Evolutionary conservation across 2,797 vertebrate genomes (phyloP).

Genomic region (Heteromormyrus szaboi): DNA sequence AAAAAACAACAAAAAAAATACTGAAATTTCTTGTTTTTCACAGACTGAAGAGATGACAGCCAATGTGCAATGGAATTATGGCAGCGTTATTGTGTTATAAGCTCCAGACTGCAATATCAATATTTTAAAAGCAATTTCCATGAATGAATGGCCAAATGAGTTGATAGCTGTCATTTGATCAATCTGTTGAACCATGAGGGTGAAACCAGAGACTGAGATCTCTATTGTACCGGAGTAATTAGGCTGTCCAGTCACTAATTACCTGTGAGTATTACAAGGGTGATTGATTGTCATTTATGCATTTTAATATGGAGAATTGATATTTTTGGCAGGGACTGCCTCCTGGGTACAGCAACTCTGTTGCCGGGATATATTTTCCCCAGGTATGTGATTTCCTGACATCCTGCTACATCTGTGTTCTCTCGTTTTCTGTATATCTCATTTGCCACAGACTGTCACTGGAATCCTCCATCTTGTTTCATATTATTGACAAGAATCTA

Average conservation of each 20-base stretch:
- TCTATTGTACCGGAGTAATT: slow-evolving; percentile 82
- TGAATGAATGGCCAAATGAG: slow-evolving; percentile 35
- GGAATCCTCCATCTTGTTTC: not conserved
- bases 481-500: slow-evolving; percentile 21
- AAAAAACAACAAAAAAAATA: not conserved
- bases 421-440: not conserved
- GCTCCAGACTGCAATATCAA: slow-evolving; percentile 1
- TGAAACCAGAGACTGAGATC: slow-evolving; percentile 69
- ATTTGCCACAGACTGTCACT: not conserved
- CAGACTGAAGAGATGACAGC: not conserved
- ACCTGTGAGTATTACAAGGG: slow-evolving; percentile 73
- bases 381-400: not conserved
- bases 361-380: not conserved
- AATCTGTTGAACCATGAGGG: slow-evolving; percentile 65
- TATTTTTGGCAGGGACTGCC: slow-evolving; percentile 35
- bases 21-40: not conserved
- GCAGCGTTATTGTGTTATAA: not conserved
- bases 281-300: slow-evolving; percentile 80
- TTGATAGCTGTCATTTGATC: slow-evolving; percentile 76
- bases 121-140: slow-evolving; percentile 10
- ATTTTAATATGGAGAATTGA: slow-evolving; percentile 60
- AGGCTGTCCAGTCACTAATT: slow-evolving; percentile 77
- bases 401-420: not conserved
- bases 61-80: not conserved
- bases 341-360: not conserved